Evolutionary conservation across 1,140 invertebrate genomes (phyloP).

Genomic region (Sesamia nonagrioides): DNA sequence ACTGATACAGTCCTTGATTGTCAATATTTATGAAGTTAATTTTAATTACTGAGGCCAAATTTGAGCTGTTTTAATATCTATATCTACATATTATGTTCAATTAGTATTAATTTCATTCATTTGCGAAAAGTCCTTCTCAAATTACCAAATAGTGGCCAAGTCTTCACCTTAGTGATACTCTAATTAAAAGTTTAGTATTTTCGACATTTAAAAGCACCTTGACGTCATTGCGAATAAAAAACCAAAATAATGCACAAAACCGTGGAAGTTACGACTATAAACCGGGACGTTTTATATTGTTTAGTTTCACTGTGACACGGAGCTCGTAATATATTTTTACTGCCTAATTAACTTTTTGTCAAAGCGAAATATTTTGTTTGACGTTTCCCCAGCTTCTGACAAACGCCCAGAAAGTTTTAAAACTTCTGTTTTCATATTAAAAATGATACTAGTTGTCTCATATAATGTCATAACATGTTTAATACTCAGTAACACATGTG

Average conservation of each 20-base stretch:
- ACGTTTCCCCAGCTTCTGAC: conserved; percentile 54
- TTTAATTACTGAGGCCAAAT: too few species aligned
- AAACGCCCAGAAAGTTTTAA: conserved; percentile 50
- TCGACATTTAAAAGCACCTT: conserved; percentile 30
- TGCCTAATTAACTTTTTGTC: conserved; percentile 83
- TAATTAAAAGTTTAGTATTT: conserved; percentile 34
- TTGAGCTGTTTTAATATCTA: too few species aligned
- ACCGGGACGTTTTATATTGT: conserved; percentile 62
- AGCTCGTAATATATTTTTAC: conserved; percentile 78
- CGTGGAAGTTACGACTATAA: conserved; percentile 58
- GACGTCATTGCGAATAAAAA: conserved; percentile 49
- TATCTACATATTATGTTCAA: too few species aligned
- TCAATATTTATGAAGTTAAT: too few species aligned
- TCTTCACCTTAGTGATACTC: conserved; percentile 21
- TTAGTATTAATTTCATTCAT: not conserved
- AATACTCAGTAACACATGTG: conserved; percentile 74
- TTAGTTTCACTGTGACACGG: conserved; percentile 76
- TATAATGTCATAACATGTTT: conserved; percentile 82
- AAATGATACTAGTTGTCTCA: conserved; percentile 80
- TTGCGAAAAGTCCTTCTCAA: not conserved
- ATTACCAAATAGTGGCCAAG: conserved; percentile 4
- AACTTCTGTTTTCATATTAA: conserved; percentile 68
- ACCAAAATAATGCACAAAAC: conserved; percentile 37
- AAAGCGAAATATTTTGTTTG: conserved; percentile 73
- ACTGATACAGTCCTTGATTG: too few species aligned